phyloP scores from a whole-genome alignment of 1,140 invertebrate species.

The Megalopta genalis region DNA sequence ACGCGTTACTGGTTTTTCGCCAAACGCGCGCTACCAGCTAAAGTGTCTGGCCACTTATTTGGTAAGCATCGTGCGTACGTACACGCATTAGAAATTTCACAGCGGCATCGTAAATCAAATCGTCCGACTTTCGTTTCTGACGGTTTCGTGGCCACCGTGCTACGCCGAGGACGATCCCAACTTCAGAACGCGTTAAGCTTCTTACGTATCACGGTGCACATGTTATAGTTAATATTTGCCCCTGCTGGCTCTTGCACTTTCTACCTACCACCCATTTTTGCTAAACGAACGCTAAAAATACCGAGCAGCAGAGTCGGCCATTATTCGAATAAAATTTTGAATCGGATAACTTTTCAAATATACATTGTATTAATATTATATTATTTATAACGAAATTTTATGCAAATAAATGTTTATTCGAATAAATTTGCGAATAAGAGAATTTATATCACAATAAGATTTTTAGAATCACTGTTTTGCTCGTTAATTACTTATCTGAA shows the following conservation, averaged over 20 bases:
- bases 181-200: neutral
- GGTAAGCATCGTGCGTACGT: conserved; percentile 33
- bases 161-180: neutral
- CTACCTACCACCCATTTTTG: neutral
- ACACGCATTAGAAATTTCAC: conserved; percentile 61
- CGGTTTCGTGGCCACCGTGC: conserved; percentile 19
- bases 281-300: too few species aligned
- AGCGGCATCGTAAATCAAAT: conserved; percentile 46
- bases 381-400: too few species aligned
- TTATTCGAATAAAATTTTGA: too few species aligned
- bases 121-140: conserved; percentile 55
- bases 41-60: conserved; percentile 35
- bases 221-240: neutral
- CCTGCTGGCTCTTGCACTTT: neutral
- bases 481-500: too few species aligned
- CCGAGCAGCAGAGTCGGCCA: too few species aligned
- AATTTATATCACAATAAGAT: too few species aligned
- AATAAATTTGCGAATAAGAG: too few species aligned
- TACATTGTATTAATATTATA: too few species aligned
- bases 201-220: too few species aligned
- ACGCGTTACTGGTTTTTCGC: conserved; percentile 29
- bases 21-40: conserved; percentile 19
- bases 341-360: too few species aligned
- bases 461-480: too few species aligned
- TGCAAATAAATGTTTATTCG: too few species aligned